phyloP scores from a whole-genome alignment of 2,888 invertebrate genomes.

The Spilosoma lubricipeda region DNA sequence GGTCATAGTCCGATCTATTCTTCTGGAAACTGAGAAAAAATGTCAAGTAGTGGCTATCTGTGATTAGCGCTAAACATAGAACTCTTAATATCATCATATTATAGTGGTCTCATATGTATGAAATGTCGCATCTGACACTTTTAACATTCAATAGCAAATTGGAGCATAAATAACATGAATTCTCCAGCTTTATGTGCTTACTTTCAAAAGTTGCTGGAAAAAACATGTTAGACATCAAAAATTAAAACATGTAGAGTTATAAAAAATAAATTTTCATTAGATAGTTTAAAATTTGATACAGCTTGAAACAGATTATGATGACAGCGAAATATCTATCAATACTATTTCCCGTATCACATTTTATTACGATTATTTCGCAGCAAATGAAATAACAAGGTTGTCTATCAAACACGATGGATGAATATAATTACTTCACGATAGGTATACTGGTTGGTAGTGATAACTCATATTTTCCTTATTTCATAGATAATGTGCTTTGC shows the following conservation, averaged over 20 bases:
- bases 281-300: neutral
- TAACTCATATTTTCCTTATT: slow-evolving; percentile 35
- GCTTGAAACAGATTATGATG: neutral
- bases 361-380: slow-evolving; percentile 37
- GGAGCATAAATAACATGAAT: too few relatives aligned
- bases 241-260: too few relatives aligned
- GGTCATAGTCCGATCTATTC: too few relatives aligned
- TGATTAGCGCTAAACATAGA: too few relatives aligned
- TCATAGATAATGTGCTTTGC: slow-evolving; percentile 7
- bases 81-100: too few relatives aligned
- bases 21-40: too few relatives aligned
- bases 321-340: neutral
- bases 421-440: slow-evolving; percentile 44
- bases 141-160: too few relatives aligned
- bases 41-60: too few relatives aligned
- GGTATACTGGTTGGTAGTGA: slow-evolving; percentile 26
- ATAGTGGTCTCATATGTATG: too few relatives aligned
- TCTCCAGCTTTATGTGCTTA: too few relatives aligned
- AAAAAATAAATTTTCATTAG: neutral
- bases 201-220: too few relatives aligned
- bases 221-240: neutral
- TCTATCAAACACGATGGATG: slow-evolving; percentile 43
- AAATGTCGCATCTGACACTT: too few relatives aligned
- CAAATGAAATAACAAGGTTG: slow-evolving; percentile 39
- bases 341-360: neutral